These are phyloP conservation scores for Halcyon smyrnensis DNA, from an alignment of 2,797 vertebrate species.

Conservation along the genomic window DNA sequence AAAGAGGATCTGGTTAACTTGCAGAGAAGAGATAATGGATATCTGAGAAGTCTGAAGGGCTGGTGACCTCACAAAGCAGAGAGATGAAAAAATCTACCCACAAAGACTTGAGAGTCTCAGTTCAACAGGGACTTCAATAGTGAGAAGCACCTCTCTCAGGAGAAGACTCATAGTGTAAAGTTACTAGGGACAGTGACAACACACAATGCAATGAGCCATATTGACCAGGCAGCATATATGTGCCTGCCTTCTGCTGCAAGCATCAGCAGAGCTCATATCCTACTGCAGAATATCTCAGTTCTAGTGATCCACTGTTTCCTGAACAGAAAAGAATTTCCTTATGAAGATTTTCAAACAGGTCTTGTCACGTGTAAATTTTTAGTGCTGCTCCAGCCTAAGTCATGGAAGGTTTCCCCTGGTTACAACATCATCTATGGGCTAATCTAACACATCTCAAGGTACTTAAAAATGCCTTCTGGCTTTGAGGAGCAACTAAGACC, in stretches of 20 bases:
- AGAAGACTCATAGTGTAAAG: background rate
- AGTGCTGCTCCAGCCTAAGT: background rate
- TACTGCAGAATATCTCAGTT: background rate
- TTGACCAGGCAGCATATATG: background rate
- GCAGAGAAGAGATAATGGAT: background rate
- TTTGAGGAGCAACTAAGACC: background rate
- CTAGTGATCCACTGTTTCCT: accelerated
- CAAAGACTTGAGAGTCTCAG: background rate
- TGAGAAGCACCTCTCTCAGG: background rate
- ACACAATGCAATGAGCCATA: background rate
- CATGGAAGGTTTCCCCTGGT: background rate
- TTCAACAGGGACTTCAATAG: background rate
- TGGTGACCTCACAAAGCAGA: background rate
- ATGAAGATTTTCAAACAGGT: background rate
- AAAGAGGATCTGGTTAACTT: background rate
- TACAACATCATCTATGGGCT: background rate
- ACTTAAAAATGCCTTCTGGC: background rate
- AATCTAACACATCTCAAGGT: background rate
- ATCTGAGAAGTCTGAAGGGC: background rate
- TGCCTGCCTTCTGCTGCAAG: background rate
- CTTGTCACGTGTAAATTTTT: background rate
- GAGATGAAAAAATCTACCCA: background rate
- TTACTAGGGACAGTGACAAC: background rate
- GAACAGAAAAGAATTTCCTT: background rate
- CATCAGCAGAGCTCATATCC: background rate